phyloP scores from a whole-genome alignment of 64 coral and sea anemone species.

The Montipora capricornis region DNA sequence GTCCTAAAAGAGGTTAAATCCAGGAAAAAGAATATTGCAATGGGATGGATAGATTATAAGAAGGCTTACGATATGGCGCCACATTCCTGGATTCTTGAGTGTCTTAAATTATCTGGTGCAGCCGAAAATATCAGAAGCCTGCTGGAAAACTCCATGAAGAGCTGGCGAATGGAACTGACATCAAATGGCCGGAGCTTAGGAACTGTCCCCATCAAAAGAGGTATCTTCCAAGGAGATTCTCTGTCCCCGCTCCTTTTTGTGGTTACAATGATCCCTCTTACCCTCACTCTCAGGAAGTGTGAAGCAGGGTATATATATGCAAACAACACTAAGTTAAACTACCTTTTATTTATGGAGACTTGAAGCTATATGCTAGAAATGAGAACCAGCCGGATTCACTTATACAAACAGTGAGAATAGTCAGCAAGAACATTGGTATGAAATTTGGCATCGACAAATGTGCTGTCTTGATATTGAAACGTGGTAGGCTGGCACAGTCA shows the following conservation, averaged over 20 bases:
- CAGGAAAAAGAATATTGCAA: conserved; percentile 55
- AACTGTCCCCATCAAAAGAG: conserved; percentile 35
- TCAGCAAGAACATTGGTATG: conserved; percentile 32
- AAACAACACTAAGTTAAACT: conserved; percentile 26
- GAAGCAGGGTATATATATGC: too few relatives aligned
- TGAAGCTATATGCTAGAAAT: conserved; percentile 19
- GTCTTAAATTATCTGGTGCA: conserved; percentile 49
- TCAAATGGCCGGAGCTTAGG: conserved; percentile 52
- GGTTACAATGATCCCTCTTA: conserved; percentile 38
- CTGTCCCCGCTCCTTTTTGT: conserved; percentile 57
- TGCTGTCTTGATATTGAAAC: conserved; percentile 39
- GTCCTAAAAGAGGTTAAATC: conserved; percentile 54
- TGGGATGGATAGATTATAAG: conserved; percentile 75
- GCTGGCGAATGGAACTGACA: conserved; percentile 51
- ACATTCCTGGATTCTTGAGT: conserved; percentile 71
- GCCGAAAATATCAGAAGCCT: conserved; percentile 54
- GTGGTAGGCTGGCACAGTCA: not conserved
- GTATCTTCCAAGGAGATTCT: conserved; percentile 40
- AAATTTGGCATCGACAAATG: conserved; percentile 50
- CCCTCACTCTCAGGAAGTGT: not conserved
- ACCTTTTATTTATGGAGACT: conserved; percentile 52
- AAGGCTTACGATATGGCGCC: conserved; percentile 67
- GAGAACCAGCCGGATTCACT: not conserved
- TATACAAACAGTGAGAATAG: conserved; percentile 7
- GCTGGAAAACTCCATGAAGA: conserved; percentile 40